Percentiles rank a stretch among this genome's conserved stretches.
These are phyloP conservation scores for Caenorhabditis latens DNA, from an alignment of 1,140 invertebrate genomes.

Conservation along the genomic window DNA sequence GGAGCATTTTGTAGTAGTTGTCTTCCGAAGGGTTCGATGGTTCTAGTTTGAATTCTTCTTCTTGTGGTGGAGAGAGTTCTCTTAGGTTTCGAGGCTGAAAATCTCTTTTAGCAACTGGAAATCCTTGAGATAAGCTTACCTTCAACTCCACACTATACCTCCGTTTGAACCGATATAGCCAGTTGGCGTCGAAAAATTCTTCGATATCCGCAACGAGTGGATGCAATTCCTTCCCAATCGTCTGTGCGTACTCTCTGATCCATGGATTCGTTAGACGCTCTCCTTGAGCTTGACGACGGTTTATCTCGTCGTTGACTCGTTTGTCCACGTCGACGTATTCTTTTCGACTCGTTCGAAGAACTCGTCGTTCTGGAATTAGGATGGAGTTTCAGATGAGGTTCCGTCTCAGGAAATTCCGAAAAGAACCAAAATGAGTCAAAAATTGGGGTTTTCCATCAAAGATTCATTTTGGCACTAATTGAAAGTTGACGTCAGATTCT, in stretches of 20 bases:
- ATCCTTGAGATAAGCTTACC: no score
- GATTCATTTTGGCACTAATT: no score
- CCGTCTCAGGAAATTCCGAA: no score
- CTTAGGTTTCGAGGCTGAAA: neutral
- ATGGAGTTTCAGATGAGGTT: no score
- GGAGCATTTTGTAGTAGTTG: neutral
- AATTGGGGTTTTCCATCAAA: no score
- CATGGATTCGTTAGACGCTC: constrained; percentile 47
- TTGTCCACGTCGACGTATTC: constrained; percentile 10
- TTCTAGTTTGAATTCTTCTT: neutral
- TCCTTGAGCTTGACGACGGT: neutral
- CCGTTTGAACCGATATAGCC: constrained; percentile 38
- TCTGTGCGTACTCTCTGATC: constrained; percentile 38
- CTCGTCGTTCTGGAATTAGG: constrained; percentile 23
- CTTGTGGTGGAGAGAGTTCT: no score
- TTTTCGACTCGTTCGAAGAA: constrained; percentile 22
- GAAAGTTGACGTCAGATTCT: no score
- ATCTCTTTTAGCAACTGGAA: no score
- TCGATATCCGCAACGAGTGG: neutral
- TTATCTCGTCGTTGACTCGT: constrained; percentile 11
- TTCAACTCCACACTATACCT: constrained; percentile 22
- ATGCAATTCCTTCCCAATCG: neutral
- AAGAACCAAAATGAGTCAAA: no score
- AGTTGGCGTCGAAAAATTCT: constrained; percentile 39
- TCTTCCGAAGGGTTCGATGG: neutral